Conservation (phyloP, 2,888 invertebrate genomes). For the Camptogramma bilineatum region DNA sequence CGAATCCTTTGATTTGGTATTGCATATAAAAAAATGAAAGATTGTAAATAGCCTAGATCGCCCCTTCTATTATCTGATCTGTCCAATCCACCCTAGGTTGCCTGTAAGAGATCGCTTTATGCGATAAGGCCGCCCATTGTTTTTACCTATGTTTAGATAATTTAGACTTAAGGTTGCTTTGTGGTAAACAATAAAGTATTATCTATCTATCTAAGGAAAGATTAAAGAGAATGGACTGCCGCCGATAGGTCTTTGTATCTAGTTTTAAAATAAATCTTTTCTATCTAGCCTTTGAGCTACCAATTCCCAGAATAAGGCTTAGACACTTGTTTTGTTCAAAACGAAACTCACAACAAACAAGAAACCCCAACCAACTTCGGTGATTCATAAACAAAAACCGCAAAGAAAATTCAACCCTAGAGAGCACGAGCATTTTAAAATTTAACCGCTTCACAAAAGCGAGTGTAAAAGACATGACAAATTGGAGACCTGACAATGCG, state of each 20-base stretch:
- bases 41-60: too few species aligned
- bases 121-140: too few species aligned
- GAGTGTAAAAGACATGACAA: constrained; percentile 43
- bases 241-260: not conserved
- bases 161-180: too few species aligned
- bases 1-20: too few species aligned
- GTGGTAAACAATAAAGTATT: too few species aligned
- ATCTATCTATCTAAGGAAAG: not conserved
- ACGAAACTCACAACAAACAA: constrained; percentile 13
- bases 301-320: constrained; percentile 1
- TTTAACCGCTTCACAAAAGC: constrained; percentile 31
- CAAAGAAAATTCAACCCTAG: constrained; percentile 17
- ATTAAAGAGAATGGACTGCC: not conserved
- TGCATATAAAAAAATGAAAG: too few species aligned
- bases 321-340: not conserved
- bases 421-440: constrained; percentile 22
- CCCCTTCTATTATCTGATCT: too few species aligned
- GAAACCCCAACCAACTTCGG: constrained; percentile 15
- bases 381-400: constrained; percentile 17
- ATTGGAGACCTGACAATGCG: constrained; percentile 38
- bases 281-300: not conserved
- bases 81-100: too few species aligned
- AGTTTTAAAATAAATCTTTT: constrained; percentile 4
- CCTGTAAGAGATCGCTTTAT: too few species aligned
- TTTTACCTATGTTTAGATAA: too few species aligned